Conservation (phyloP, 1,140 invertebrate species). For the Zaprionus kolodkinae region DNA sequence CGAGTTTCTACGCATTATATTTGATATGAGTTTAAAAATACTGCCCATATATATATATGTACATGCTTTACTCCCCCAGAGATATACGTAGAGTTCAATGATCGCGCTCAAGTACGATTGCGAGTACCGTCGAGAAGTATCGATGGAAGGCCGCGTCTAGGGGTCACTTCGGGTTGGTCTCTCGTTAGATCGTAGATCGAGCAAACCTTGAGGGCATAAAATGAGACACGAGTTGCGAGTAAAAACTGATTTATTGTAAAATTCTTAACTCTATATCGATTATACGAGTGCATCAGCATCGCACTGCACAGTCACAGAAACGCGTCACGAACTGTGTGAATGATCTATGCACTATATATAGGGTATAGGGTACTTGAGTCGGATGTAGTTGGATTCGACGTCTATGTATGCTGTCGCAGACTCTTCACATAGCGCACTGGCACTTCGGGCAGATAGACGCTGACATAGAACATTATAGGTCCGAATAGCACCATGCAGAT, state of each 20-base stretch:
- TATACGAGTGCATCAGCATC: slow-evolving; percentile 58
- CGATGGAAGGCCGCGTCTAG: slow-evolving; percentile 24
- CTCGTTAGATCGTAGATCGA: not conserved
- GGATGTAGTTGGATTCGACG: slow-evolving; percentile 13
- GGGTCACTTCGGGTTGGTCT: slow-evolving; percentile 3
- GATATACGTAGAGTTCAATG: slow-evolving; percentile 31
- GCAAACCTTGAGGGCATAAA: slow-evolving; percentile 12
- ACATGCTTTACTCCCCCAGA: not conserved
- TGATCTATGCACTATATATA: slow-evolving; percentile 16
- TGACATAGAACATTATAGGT: slow-evolving; percentile 74
- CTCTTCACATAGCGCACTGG: slow-evolving; percentile 77
- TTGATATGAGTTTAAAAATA: slow-evolving; percentile 4
- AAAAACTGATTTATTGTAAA: slow-evolving; percentile 46
- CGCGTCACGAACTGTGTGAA: not conserved
- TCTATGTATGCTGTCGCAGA: slow-evolving; percentile 66
- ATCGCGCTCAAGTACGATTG: slow-evolving; percentile 9
- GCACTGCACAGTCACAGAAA: not conserved
- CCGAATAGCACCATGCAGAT: slow-evolving; percentile 73
- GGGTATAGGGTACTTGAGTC: not conserved
- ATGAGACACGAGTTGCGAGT: slow-evolving; percentile 5
- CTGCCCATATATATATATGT: not conserved
- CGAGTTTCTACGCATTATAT: not conserved
- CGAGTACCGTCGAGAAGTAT: not conserved
- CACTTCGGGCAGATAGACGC: slow-evolving; percentile 77
- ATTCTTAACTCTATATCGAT: slow-evolving; percentile 17